These are phyloP conservation scores for Zelostemma sp. DNA, from an alignment of 1,140 invertebrate species.

Conservation along the genomic window DNA sequence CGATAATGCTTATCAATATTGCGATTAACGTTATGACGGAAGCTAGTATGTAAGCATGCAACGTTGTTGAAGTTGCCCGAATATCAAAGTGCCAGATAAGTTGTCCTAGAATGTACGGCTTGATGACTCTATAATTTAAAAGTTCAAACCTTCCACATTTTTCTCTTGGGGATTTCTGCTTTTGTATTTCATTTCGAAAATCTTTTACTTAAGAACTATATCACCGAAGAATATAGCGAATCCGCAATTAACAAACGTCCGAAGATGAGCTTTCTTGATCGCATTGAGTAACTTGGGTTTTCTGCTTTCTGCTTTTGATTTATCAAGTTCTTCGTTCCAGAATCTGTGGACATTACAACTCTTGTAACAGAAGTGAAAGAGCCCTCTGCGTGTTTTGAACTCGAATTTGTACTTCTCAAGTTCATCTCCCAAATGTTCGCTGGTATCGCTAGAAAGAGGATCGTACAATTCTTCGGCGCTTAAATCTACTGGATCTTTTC, in stretches of 20 bases:
- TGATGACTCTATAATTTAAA: conserved; percentile 56
- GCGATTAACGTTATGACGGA: conserved; percentile 67
- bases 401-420: conserved; percentile 28
- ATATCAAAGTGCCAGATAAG: conserved; percentile 70
- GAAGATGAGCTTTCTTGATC: conserved; percentile 28
- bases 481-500: conserved; percentile 30
- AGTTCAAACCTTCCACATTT: too few species aligned
- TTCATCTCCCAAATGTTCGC: conserved; percentile 31
- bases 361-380: background rate
- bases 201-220: background rate
- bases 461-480: conserved; percentile 38
- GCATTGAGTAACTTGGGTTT: conserved; percentile 27
- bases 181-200: background rate
- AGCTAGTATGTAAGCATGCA: conserved; percentile 65
- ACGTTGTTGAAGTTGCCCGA: conserved; percentile 47
- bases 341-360: conserved; percentile 6
- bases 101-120: conserved; percentile 61
- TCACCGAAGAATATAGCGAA: too few species aligned
- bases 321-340: conserved; percentile 30
- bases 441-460: conserved; percentile 33
- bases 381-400: background rate
- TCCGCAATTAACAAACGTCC: conserved; percentile 28
- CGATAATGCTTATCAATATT: conserved; percentile 59
- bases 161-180: too few species aligned
- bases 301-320: conserved; percentile 19